A percentile compares a stretch with the other conserved stretches of the same genome.
phyloP scores from a whole-genome alignment of 1,140 invertebrate genomes.

The Manduca sexta region DNA sequence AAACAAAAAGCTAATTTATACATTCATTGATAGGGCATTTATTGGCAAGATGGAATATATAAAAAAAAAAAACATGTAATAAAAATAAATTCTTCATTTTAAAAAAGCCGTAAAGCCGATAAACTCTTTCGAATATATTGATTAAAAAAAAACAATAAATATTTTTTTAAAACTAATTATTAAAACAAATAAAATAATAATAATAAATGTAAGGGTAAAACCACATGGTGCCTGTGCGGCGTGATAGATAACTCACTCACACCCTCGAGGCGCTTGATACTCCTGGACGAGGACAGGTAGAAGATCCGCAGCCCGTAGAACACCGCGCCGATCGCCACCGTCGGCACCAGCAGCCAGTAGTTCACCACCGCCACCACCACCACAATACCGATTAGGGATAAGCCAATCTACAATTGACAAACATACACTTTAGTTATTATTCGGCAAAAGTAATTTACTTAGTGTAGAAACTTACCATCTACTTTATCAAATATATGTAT shows the following conservation, averaged over 20 bases:
- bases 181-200: neutral
- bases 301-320: slow-evolving; percentile 84
- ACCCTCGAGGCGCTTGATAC: slow-evolving; percentile 91
- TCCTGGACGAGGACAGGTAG: slow-evolving; percentile 87
- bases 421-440: neutral
- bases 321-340: slow-evolving; percentile 78
- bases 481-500: too few relatives aligned
- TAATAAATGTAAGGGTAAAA: neutral
- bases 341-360: slow-evolving; percentile 82
- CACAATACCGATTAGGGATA: slow-evolving; percentile 83
- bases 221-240: neutral
- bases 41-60: too few relatives aligned
- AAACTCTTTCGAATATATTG: too few relatives aligned
- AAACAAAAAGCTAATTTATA: too few relatives aligned
- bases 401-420: slow-evolving; percentile 75
- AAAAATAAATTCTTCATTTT: too few relatives aligned
- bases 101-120: too few relatives aligned
- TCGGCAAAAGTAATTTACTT: neutral
- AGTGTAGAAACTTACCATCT: too few relatives aligned
- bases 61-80: too few relatives aligned
- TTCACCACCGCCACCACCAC: slow-evolving; percentile 84
- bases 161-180: too few relatives aligned
- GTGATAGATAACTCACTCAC: slow-evolving; percentile 80
- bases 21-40: too few relatives aligned
- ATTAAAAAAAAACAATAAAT: too few relatives aligned